These are phyloP conservation scores for Torymus texanus DNA, from an alignment of 2,888 invertebrate genomes.

Conservation along the genomic window DNA sequence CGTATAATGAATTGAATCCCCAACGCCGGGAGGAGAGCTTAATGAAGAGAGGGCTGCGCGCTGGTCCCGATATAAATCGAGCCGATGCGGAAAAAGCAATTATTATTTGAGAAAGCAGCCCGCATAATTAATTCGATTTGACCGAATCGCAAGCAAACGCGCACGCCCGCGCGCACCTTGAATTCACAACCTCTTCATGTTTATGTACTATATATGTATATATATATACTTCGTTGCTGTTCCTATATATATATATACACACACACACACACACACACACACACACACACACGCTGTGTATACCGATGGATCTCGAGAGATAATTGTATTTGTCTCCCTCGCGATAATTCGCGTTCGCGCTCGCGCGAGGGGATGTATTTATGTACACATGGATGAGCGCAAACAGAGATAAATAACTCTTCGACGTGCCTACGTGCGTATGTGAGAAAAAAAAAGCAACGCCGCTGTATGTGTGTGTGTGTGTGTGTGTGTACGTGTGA, in stretches of 20 bases:
- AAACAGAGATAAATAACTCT: constrained; percentile 13
- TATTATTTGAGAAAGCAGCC: constrained; percentile 28
- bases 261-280: too few relatives aligned
- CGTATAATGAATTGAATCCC: constrained; percentile 36
- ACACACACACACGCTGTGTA: too few relatives aligned
- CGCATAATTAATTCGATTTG: constrained; percentile 43
- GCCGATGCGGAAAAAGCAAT: constrained; percentile 34
- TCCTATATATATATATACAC: too few relatives aligned
- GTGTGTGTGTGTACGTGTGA: too few relatives aligned
- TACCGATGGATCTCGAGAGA: neutral
- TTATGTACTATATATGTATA: too few relatives aligned
- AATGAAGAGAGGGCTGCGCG: constrained; percentile 23
- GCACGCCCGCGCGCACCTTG: neutral
- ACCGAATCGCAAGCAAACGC: neutral
- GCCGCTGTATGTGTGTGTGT: too few relatives aligned
- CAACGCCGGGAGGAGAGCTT: neutral
- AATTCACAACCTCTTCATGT: too few relatives aligned
- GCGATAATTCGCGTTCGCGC: neutral
- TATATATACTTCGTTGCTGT: too few relatives aligned
- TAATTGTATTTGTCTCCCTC: constrained; percentile 38
- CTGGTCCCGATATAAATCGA: constrained; percentile 4
- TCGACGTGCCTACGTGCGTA: neutral
- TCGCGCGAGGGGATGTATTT: neutral
- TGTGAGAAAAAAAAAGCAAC: too few relatives aligned
- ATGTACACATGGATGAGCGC: neutral